Base-by-base conservation (phyloP, 2,113 vertebrate genomes). In the Pseudopodoces humilis region DNA sequence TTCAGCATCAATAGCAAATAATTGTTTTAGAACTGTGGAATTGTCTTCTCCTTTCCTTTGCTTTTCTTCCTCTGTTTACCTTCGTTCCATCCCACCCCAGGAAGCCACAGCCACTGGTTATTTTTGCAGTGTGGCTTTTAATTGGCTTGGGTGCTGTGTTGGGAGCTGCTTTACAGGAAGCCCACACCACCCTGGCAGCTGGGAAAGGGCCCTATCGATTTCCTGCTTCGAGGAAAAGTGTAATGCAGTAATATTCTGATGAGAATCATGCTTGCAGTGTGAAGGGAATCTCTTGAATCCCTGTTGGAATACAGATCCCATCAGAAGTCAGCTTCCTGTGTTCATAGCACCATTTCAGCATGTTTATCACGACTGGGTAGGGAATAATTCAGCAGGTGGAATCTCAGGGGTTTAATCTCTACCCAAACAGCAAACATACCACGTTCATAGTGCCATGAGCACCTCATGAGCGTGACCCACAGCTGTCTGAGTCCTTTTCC, bases 1-100 rank as follows among this genome's bases (percentile, higher is more conserved):
- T 93, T 97, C 94, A 93, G 35, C 91, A 77, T 94, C 88, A 87
- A 89, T 90, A 94, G 90, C 78, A 95, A 96, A 96, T 82, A 94
- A 84, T 94, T 95, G 83, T 90, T 96, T 92, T 92, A 86, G 49
- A 88, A 44, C 23, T 65, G 86, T 47, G 64, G 52, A 91, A 46
- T 80, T 41, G 30, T 82, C 55, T 77, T 72, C 60, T 81, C 20
- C 49, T 91, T 77, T 39, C 41, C 41, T 86, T 94, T 92, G 50
- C 49, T 85, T 23, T 74, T 37, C 81, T 69, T 19, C 20, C 53
- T 92, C 2, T 65, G 47, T 90, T 93, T 83, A 88, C n/a, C 78
- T 90, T 82, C 16, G 8, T 52, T 63, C 22, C 37, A 15, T 58
- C 46, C 43, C 23, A 52, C 7, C 56, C 46, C 30, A 63, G 23